phyloP scores from a whole-genome alignment of 2,113 vertebrate genomes.

The Equus przewalskii region DNA sequence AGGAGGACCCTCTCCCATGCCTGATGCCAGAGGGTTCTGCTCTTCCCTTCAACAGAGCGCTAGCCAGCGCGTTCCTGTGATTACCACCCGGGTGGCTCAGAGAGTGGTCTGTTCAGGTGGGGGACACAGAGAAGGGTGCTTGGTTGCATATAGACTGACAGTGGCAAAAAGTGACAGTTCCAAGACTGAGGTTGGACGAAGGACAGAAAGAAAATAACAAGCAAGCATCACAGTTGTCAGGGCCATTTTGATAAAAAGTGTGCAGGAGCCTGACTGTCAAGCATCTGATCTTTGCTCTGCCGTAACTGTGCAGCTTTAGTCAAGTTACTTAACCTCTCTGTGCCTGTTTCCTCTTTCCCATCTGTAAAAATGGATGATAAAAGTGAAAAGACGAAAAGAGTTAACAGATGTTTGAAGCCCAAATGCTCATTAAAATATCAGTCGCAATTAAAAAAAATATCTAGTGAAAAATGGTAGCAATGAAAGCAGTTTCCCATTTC shows the following conservation, averaged over 20 bases:
- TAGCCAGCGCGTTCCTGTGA: neutral
- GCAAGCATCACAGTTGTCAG: neutral
- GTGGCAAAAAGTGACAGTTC: neutral
- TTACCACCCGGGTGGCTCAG: neutral
- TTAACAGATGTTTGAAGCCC: neutral
- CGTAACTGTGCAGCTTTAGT: neutral
- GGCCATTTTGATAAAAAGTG: neutral
- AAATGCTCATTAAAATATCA: neutral
- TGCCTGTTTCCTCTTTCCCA: too few relatives aligned
- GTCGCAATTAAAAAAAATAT: neutral
- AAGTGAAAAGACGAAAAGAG: neutral
- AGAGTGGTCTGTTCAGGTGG: neutral
- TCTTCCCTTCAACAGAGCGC: neutral
- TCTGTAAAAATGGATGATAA: neutral
- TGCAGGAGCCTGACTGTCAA: too few relatives aligned
- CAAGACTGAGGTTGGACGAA: neutral
- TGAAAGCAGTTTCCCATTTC: conserved; percentile 1
- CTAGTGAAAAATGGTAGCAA: neutral
- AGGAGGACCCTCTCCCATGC: neutral
- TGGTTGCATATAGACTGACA: neutral
- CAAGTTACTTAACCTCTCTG: neutral
- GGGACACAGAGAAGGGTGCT: too few relatives aligned
- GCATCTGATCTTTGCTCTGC: neutral
- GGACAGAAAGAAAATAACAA: neutral
- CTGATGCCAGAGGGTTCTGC: neutral